These are phyloP conservation scores for Ephestia elutella DNA, from an alignment of 1,140 invertebrate genomes.

Conservation along the genomic window DNA sequence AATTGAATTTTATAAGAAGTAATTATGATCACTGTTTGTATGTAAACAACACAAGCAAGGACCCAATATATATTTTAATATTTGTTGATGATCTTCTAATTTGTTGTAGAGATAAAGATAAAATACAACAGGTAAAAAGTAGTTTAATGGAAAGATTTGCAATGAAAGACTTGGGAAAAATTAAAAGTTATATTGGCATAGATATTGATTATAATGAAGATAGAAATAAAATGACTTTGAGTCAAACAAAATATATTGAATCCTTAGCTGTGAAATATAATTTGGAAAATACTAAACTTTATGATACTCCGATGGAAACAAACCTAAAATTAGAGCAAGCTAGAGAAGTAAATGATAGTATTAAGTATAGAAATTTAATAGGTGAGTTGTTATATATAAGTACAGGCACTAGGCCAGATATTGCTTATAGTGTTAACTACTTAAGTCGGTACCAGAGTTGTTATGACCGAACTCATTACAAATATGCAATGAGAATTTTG, in stretches of 20 bases:
- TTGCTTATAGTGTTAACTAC: constrained; percentile 31
- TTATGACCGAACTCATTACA: constrained; percentile 47
- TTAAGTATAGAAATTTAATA: constrained; percentile 41
- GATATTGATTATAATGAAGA: constrained; percentile 42
- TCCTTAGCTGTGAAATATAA: constrained; percentile 49
- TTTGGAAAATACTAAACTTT: constrained; percentile 39
- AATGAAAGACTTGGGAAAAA: constrained; percentile 46
- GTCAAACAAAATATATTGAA: constrained; percentile 57
- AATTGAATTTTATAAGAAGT: constrained; percentile 22
- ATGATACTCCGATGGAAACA: constrained; percentile 59
- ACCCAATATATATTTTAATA: too few relatives aligned
- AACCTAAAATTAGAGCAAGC: constrained; percentile 55
- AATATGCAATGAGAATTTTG: constrained; percentile 44
- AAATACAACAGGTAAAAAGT: constrained; percentile 32
- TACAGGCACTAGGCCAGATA: constrained; percentile 53
- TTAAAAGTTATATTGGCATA: constrained; percentile 39
- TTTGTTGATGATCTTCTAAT: constrained; percentile 28
- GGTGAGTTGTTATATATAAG: constrained; percentile 57
- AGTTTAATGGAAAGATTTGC: constrained; percentile 37
- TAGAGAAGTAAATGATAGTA: constrained; percentile 38
- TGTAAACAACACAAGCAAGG: too few relatives aligned
- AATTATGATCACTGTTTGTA: constrained; percentile 35
- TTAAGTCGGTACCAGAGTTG: constrained; percentile 51
- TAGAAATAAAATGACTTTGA: constrained; percentile 36
- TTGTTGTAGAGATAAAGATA: constrained; percentile 28